Percentiles rank a stretch among this genome's conserved stretches.
These are phyloP conservation scores for Pseudanteris insignis DNA, from an alignment of 2,888 invertebrate genomes.

Conservation along the genomic window DNA sequence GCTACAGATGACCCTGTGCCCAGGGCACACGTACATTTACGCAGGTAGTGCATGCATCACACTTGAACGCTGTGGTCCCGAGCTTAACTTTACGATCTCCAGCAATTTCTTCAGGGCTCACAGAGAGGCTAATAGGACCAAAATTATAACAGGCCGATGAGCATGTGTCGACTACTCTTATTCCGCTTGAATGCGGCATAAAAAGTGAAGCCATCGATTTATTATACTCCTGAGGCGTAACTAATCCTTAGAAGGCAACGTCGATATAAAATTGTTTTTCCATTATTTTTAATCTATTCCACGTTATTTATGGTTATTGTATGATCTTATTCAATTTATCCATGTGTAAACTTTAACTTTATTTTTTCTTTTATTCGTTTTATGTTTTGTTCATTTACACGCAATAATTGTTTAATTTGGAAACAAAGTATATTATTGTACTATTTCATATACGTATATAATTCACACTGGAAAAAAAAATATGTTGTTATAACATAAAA, in stretches of 20 bases:
- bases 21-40: slow-evolving; percentile 1
- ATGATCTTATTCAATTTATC: slow-evolving; percentile 22
- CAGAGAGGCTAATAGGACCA: slow-evolving; percentile 61
- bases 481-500: no score
- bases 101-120: slow-evolving; percentile 58
- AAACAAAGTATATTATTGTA: no score
- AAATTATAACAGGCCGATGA: slow-evolving; percentile 66
- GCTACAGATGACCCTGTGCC: slow-evolving; percentile 1
- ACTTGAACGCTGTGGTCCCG: slow-evolving; percentile 55
- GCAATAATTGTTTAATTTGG: no score
- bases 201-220: slow-evolving; percentile 46
- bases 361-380: no score
- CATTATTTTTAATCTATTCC: slow-evolving; percentile 27
- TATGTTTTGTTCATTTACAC: no score
- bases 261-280: slow-evolving; percentile 40
- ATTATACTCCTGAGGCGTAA: slow-evolving; percentile 48
- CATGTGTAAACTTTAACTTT: no score
- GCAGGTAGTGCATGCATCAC: slow-evolving; percentile 21
- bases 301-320: slow-evolving; percentile 26
- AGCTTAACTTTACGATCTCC: slow-evolving; percentile 65
- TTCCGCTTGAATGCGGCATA: slow-evolving; percentile 61
- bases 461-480: no score
- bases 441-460: no score
- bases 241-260: slow-evolving; percentile 45
- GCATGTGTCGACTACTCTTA: slow-evolving; percentile 67